phyloP scores from a whole-genome alignment of 1,140 invertebrate species.

The Penaeus chinensis region DNA sequence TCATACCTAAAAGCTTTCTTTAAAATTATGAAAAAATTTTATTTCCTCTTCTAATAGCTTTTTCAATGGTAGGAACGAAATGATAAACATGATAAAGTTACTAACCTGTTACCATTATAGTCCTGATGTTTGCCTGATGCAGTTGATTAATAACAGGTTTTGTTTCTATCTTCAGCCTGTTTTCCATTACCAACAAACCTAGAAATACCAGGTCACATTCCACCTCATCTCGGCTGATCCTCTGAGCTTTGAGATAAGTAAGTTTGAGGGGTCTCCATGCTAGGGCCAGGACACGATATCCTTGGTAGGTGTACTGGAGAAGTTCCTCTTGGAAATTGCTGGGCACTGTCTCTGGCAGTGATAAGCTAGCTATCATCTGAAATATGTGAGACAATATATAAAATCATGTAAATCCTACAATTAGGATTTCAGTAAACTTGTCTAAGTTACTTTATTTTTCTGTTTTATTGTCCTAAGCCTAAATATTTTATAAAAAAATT shows the following conservation, averaged over 20 bases:
- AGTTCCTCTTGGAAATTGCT: slow-evolving; percentile 79
- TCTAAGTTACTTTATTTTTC: no score
- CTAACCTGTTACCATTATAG: slow-evolving; percentile 91
- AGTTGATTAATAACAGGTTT: slow-evolving; percentile 82
- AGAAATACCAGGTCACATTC: slow-evolving; percentile 87
- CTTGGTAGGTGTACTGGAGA: slow-evolving; percentile 82
- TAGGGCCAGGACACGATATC: slow-evolving; percentile 88
- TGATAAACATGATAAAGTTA: background rate
- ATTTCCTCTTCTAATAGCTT: no score
- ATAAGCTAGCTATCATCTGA: slow-evolving; percentile 62
- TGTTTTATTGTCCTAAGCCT: no score
- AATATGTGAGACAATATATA: slow-evolving; percentile 37
- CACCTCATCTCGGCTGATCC: slow-evolving; percentile 76
- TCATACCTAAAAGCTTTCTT: no score
- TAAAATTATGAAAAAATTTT: no score
- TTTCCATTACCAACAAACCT: slow-evolving; percentile 90
- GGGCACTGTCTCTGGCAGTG: slow-evolving; percentile 68
- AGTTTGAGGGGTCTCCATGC: slow-evolving; percentile 76
- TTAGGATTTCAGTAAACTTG: background rate
- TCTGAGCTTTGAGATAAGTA: slow-evolving; percentile 76
- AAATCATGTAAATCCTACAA: background rate
- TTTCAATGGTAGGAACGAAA: no score
- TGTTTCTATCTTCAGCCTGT: slow-evolving; percentile 88
- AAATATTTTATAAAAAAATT: background rate
- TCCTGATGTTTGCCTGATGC: slow-evolving; percentile 84